Evolutionary conservation across 2,888 invertebrate genomes (phyloP).

Genomic region (Congeria kusceri): DNA sequence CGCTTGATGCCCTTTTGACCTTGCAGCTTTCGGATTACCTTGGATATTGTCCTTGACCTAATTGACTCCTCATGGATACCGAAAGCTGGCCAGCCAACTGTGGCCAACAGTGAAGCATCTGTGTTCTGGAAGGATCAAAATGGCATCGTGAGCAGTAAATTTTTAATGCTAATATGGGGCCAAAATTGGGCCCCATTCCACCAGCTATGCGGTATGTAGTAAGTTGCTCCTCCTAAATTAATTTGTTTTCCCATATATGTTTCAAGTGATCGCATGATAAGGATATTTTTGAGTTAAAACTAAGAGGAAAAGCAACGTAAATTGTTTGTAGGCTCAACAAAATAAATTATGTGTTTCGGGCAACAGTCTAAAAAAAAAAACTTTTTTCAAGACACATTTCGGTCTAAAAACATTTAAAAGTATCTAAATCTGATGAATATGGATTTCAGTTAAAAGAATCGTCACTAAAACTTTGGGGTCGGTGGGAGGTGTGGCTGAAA

Average conservation of each 20-base stretch:
- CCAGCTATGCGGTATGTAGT: neutral
- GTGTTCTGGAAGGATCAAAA: conserved; percentile 85
- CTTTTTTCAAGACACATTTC: too few species aligned
- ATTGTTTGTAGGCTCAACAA: too few species aligned
- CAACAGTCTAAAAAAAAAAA: too few species aligned
- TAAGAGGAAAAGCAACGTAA: too few species aligned
- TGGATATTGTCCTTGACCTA: conserved; percentile 94
- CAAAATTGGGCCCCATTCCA: neutral
- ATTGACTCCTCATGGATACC: conserved; percentile 97
- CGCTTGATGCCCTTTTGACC: conserved; percentile 97
- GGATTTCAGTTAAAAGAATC: too few species aligned
- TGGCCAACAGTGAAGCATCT: conserved; percentile 95
- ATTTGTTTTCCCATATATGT: neutral
- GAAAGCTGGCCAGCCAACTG: conserved; percentile 98
- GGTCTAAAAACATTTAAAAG: too few species aligned
- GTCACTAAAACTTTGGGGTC: too few species aligned
- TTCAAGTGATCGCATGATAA: too few species aligned
- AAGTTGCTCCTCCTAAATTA: neutral
- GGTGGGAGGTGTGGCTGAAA: too few species aligned
- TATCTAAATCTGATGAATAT: too few species aligned
- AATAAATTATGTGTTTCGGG: too few species aligned
- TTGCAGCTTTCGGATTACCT: conserved; percentile 90
- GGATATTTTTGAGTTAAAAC: too few species aligned
- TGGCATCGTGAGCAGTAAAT: neutral
- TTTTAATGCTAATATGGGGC: neutral